Evolutionary conservation across 2,888 invertebrate genomes (phyloP), one percentile per base, ranked within the genome.

Genomic region (Plagiodera versicolora): DNA sequence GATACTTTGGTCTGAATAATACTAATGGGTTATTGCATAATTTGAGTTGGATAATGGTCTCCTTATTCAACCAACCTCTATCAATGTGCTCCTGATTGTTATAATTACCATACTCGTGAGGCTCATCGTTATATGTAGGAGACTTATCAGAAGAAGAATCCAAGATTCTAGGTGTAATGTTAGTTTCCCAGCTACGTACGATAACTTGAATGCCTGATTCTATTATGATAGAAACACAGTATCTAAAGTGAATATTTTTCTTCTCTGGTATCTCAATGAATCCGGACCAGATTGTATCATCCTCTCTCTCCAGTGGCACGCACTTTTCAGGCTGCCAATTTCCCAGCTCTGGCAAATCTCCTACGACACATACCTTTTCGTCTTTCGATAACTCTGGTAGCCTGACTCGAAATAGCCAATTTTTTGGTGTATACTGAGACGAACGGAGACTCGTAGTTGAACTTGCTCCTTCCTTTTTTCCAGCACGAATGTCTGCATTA

Each of bases 11-110:
- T 73, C 90, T 90, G 86, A 87, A 88, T 54, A 94, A 83, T 67
- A 87, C 88, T 59, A 95, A 85, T 1, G 94, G 91, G 72, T 89
- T 89, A 73, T 91, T 89, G 71, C 88, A 87, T 72, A 94, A 85
- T 78, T 94, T 92, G 62, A 95, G 85, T 77, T 95, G 94, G 49
- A 95, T 83, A 56, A 91, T 83, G n/a, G 89, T 89, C 77, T 93
- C 92, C 64, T 86, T 85, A 39, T 90, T 93, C 24, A 95, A 82
- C 95, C 95, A 95, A 11, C 95, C 95, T 67, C 87, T 85, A 73
- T 89, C 90, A 11, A 92, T 81, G 67, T 84, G 84, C 65, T 81
- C 79, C 20, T 80, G 79, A 11, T 81, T 84, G 70, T 83, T 83
- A 71, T 86, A 84, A 70, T 83, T 82, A 49, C 93, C 93, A 81